A percentile compares a stretch with the other conserved stretches of the same genome.
These are phyloP conservation scores for Pedionomus torquatus DNA, from an alignment of 2,113 vertebrate genomes.

Conservation along the genomic window DNA sequence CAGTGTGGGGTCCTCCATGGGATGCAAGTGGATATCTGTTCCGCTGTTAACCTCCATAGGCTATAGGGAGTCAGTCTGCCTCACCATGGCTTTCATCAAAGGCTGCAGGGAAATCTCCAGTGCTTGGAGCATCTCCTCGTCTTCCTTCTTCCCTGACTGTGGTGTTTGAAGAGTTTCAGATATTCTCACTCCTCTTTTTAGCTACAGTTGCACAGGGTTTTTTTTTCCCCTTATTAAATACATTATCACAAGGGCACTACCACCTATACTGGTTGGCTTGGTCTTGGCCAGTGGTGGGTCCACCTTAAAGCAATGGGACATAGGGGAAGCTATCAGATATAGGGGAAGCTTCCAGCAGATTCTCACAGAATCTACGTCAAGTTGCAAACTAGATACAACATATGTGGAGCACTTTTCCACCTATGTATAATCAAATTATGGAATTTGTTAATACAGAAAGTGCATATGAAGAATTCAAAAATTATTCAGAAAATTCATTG, in stretches of 20 bases:
- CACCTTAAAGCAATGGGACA: background rate
- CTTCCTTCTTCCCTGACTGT: background rate
- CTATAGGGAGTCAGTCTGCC: too few relatives aligned
- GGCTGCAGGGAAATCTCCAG: background rate
- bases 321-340: background rate
- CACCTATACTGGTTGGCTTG: background rate
- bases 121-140: background rate
- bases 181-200: background rate
- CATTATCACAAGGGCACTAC: background rate
- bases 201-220: background rate
- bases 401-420: background rate
- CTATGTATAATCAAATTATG: accelerated
- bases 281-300: background rate
- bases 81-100: background rate
- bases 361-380: background rate
- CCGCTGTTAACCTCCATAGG: background rate
- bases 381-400: background rate
- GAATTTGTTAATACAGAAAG: background rate
- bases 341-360: background rate
- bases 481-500: background rate
- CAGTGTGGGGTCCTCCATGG: background rate
- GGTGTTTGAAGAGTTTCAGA: background rate
- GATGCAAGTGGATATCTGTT: background rate
- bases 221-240: background rate
- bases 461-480: background rate